Conservation (phyloP, 2,888 invertebrate genomes). For the Drosophila recens region DNA sequence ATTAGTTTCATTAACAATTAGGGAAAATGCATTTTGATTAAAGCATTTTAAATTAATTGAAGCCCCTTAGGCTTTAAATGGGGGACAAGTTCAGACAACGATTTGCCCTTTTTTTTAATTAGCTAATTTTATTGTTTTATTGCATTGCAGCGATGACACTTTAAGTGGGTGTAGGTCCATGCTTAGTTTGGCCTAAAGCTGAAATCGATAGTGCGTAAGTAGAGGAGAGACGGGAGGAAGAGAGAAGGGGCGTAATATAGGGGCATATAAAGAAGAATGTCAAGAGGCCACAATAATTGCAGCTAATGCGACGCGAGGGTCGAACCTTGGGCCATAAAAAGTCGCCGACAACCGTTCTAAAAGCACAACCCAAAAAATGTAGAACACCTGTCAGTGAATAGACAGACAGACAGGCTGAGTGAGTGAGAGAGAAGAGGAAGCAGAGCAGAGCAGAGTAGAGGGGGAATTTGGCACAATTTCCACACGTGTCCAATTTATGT, state of each 20-base stretch:
- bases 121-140: slow-evolving; percentile 47
- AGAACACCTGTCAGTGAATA: slow-evolving; percentile 58
- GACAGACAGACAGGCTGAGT: slow-evolving; percentile 4
- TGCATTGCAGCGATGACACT: slow-evolving; percentile 65
- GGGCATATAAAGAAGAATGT: slow-evolving; percentile 73
- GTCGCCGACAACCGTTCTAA: slow-evolving; percentile 22
- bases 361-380: slow-evolving; percentile 50
- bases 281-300: slow-evolving; percentile 80
- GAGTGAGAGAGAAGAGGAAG: not conserved
- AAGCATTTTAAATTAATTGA: slow-evolving; percentile 50
- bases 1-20: slow-evolving; percentile 69
- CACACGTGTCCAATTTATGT: slow-evolving; percentile 50
- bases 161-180: slow-evolving; percentile 52
- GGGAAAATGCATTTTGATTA: slow-evolving; percentile 20
- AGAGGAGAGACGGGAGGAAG: not conserved
- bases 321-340: slow-evolving; percentile 72
- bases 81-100: slow-evolving; percentile 65
- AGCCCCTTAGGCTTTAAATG: slow-evolving; percentile 54
- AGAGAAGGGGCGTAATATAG: not conserved
- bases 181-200: slow-evolving; percentile 22
- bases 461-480: slow-evolving; percentile 35
- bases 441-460: not conserved
- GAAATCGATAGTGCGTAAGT: slow-evolving; percentile 69
- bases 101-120: slow-evolving; percentile 11
- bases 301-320: slow-evolving; percentile 74